Conservation (phyloP, 1,140 invertebrate genomes). For the Zelostemma sp. region DNA sequence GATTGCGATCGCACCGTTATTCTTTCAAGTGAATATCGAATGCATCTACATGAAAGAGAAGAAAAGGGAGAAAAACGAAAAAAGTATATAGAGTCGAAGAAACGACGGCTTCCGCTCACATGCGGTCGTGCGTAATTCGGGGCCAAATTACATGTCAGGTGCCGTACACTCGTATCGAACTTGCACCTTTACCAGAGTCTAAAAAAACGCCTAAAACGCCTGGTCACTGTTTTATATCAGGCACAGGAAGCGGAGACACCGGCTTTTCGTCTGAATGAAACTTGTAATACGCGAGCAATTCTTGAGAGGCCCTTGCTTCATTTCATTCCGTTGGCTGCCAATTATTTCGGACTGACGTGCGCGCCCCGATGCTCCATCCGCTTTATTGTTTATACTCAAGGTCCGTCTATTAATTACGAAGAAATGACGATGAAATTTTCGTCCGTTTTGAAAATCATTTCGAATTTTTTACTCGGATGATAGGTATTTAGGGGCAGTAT, state of each 20-base stretch:
- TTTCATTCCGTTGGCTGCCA: conserved; percentile 15
- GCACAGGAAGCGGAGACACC: conserved; percentile 25
- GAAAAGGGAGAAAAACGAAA: conserved; percentile 18
- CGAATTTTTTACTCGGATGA: conserved; percentile 38
- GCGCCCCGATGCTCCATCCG: not conserved
- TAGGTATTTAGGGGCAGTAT: conserved; percentile 45
- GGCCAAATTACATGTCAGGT: conserved; percentile 59
- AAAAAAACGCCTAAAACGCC: conserved; percentile 12
- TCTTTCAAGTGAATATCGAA: conserved; percentile 20
- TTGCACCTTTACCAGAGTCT: conserved; percentile 28
- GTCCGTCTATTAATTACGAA: conserved; percentile 45
- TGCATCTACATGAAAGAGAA: not conserved
- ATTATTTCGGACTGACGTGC: conserved; percentile 18
- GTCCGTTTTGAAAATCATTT: conserved; percentile 37
- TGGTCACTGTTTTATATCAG: not conserved
- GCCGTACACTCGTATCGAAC: conserved; percentile 41
- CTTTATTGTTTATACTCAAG: too few species aligned
- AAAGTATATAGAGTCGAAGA: conserved; percentile 26
- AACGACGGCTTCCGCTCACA: conserved; percentile 52
- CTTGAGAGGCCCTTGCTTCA: conserved; percentile 6
- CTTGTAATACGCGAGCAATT: conserved; percentile 14
- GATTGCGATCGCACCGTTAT: conserved; percentile 33
- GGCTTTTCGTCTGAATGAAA: conserved; percentile 20
- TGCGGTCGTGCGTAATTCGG: conserved; percentile 52
- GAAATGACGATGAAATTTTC: conserved; percentile 43